Base-by-base conservation (phyloP, 2,888 invertebrate genomes). In the Piscicola geometra region DNA sequence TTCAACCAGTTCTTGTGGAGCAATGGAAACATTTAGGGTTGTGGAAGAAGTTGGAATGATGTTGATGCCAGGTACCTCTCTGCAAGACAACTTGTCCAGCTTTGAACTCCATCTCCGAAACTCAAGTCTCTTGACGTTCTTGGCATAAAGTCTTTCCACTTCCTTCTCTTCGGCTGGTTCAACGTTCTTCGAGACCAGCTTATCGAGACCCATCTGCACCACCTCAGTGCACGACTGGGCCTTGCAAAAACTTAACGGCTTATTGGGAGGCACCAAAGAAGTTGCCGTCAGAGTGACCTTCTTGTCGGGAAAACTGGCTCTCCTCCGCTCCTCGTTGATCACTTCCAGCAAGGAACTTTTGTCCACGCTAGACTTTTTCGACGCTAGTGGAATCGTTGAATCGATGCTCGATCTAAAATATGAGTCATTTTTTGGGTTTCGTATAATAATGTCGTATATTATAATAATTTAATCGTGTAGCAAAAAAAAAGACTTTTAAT, bases 221-320 rank as follows among this genome's bases (percentile, higher is more conserved):
- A 73, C 73, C 33, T 73, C 73, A 1, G 73, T 64, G 25, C 73
- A 73, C 25, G 73, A 73, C 64, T 25, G 33, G 3, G 67, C 67
- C 35, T 67, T 67, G 30, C 30, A 35, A 28, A 67, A 67, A n/a
- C 56, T 73, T n/a, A 73, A 25, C 15, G 35, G 28, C 28, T 28
- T 32, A 30, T 32, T 30, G 33, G 33, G 64, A n/a, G 30, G 28
- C 32, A 12, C n/a, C 21, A 25, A 25, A n/a, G 60, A 35, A 28
- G 64, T 64, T 30, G 41, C 71, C 33, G 47, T 32, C 25, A 50
- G 52, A n/a, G 73, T 73, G 12, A 73, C 73, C 21, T 41, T 2
- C 33, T 73, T 73, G 32, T 73, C 73, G 0, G 73, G 73, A 52
- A 73, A 73, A 35, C 73, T 73, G 32, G 73, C 73, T 21, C 73